phyloP scores from a whole-genome alignment of 2,113 vertebrate species.

The Oryzias curvinotus region DNA sequence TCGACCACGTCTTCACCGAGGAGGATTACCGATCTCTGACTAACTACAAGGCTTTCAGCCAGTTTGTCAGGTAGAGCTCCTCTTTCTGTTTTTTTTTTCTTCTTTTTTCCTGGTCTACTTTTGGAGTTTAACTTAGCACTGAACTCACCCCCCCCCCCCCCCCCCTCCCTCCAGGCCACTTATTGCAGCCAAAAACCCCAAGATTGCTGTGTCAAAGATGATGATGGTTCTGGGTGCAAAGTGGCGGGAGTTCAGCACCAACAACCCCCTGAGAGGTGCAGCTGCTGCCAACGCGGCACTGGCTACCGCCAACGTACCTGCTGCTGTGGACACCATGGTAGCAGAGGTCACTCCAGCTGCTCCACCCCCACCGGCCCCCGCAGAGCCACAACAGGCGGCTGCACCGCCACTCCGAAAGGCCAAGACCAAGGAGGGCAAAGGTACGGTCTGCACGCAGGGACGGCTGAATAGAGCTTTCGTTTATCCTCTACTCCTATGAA shows the following conservation, averaged over 20 bases:
- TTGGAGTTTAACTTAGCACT: rapidly evolving
- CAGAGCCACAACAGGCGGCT: conserved; percentile 72
- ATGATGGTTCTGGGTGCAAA: conserved; percentile 99
- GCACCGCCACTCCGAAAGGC: conserved; percentile 91
- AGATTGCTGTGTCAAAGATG: conserved; percentile 99
- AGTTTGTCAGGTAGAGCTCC: conserved; percentile 89
- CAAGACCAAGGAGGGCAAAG: conserved; percentile 99
- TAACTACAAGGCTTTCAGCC: conserved; percentile 98
- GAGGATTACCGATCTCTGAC: conserved; percentile 96
- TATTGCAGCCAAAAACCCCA: conserved; percentile 97
- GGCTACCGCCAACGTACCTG: conserved; percentile 89
- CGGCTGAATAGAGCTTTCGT: not conserved
- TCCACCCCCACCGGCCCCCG: not conserved
- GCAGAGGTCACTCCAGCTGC: conserved; percentile 60
- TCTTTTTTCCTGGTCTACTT: not conserved
- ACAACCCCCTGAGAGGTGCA: conserved; percentile 94
- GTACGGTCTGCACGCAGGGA: conserved; percentile 56
- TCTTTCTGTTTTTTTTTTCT: not conserved
- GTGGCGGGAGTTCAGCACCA: conserved; percentile 98
- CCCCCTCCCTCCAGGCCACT: conserved; percentile 82
- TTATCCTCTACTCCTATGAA: too few species aligned
- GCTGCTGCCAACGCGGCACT: conserved; percentile 91
- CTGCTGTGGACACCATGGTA: conserved; percentile 92
- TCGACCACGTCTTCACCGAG: conserved; percentile 94
- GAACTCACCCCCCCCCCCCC: too few species aligned